Base-by-base conservation (phyloP, 2,797 vertebrate genomes). In the Parauchenoglanis ngamensis region DNA sequence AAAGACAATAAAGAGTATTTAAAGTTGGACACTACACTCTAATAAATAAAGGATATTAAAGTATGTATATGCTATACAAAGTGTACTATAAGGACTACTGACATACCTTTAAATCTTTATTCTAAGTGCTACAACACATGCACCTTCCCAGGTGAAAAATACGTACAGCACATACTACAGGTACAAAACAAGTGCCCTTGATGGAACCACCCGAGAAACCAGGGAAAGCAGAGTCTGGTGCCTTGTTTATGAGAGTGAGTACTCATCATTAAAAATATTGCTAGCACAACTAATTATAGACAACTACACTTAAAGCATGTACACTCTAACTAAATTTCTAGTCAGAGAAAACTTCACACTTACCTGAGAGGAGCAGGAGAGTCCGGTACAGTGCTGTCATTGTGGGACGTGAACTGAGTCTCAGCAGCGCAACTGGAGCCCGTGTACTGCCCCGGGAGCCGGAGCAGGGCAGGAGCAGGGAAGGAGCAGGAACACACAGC, bases 351-450 rank as follows among this genome's bases (percentile, higher is more conserved):
- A 23, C 25, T 56, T 52, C 52, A 84, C 83, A 83, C 95, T 93
- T 87, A 96, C 95, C 95, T 91, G 92, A 93, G 4, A 95, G 85
- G 28, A 96, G 89, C 31, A 96, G 91, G 81, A 96, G 89, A 65
- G 92, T 91, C 87, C 91, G 61, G 88, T 87, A 89, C 89, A 95
- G 89, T 4, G 85, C 88, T 88, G 92, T 78, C 94, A 96, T 95
- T 92, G 89, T 92, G 63, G 46, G 40, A 75, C 91, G 88, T 92
- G 89, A 83, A 88, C n/a, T 78, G 52, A 56, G 11, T 5, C 15
- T 87, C 80, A 88, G 87, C 72, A 88, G 49, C 90, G 88, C 86
- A 76, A 81, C 76, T 52, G 90, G 88, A 89, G 86, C 65, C n/a
- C 31, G 68, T 91, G 89, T 86, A 90, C 89, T 80, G 87, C 90